Evolutionary conservation across 2,888 invertebrate species (phyloP), one percentile per base, ranked within the genome.

Genomic region (Aromia moschata): DNA sequence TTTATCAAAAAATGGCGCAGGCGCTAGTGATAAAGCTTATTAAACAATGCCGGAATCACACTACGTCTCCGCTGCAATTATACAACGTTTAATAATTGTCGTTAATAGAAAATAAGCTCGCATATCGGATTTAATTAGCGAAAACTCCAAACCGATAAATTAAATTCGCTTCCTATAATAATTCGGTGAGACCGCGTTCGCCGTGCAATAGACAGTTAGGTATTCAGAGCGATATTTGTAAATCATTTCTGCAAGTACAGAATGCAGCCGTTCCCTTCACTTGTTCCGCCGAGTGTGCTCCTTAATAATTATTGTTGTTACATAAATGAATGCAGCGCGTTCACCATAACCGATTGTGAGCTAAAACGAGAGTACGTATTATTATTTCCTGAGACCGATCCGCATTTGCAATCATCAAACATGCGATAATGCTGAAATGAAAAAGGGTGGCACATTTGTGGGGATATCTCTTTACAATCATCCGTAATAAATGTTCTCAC

Each of bases 181-280:
- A 37, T 47, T 47, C 16, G 20, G 18, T 37, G 12, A 11, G 18
- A 36, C 47, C 47, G 18, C 37, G 37, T 9, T n/a, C 16, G 5
- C 37, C 37, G 17, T 37, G 37, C 37, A 47, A 47, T 37, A 12
- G 17, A 36, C 20, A 36, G 36, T 40, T 16, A 46, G 33, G 9
- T 47, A 47, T 47, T 47, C 47, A 36, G 18, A 47, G 10, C 31
- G 20, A 33, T 46, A 46, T 25, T 25, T 25, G 25, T 25, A 25
- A 25, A 25, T 3, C 25, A 7, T 47, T 36, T 33, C 12, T 37
- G 11, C 47, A 47, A 47, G 37, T 36, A 1, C 36, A 36, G 20
- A 33, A 10, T 46, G 46, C 18, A 43, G 18, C 37, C 4, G 47
- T 20, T 20, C 47, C 47, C 47, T 47, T 47, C 47, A 47, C 47